Evolutionary conservation across 2,113 vertebrate species (phyloP).

Genomic region (Lepus timidus): DNA sequence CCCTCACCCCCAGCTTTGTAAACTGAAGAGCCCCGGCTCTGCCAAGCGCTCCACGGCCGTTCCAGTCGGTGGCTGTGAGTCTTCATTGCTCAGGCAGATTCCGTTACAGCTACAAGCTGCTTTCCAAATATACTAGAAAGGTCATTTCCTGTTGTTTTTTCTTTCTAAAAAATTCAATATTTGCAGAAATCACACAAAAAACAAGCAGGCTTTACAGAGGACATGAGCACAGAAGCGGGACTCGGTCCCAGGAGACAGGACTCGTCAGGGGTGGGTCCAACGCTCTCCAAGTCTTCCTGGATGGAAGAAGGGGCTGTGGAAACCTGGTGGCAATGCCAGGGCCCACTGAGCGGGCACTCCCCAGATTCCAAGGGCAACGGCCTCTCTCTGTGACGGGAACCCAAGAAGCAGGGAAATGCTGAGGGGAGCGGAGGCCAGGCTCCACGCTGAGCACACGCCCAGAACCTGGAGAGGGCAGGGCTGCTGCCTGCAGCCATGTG

Average conservation of each 20-base stretch:
- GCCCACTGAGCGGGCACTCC: neutral
- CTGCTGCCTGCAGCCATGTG: rapidly evolving
- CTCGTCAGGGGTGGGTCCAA: neutral
- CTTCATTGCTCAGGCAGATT: neutral
- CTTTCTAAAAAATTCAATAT: slow-evolving; percentile 56
- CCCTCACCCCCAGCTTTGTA: neutral
- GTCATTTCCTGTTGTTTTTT: slow-evolving; percentile 70
- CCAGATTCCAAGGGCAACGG: neutral
- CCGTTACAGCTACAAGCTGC: slow-evolving; percentile 52
- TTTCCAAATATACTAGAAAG: slow-evolving; percentile 76
- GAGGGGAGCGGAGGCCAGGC: neutral
- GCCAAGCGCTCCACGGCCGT: slow-evolving; percentile 6
- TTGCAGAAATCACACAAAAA: slow-evolving; percentile 66
- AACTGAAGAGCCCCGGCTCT: neutral
- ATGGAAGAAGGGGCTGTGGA: neutral
- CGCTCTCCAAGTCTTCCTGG: neutral
- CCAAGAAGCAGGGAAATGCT: neutral
- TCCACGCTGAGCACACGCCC: neutral
- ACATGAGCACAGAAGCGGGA: neutral
- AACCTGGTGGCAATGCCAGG: neutral
- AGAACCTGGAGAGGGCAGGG: neutral
- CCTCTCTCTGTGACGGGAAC: neutral
- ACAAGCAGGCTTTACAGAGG: slow-evolving; percentile 39
- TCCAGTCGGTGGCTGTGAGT: slow-evolving; percentile 43
- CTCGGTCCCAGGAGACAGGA: neutral